Evolutionary conservation across 2,797 vertebrate genomes (phyloP), one percentile per base, ranked within the genome.

Genomic region (Pantherophis vulpinus): DNA sequence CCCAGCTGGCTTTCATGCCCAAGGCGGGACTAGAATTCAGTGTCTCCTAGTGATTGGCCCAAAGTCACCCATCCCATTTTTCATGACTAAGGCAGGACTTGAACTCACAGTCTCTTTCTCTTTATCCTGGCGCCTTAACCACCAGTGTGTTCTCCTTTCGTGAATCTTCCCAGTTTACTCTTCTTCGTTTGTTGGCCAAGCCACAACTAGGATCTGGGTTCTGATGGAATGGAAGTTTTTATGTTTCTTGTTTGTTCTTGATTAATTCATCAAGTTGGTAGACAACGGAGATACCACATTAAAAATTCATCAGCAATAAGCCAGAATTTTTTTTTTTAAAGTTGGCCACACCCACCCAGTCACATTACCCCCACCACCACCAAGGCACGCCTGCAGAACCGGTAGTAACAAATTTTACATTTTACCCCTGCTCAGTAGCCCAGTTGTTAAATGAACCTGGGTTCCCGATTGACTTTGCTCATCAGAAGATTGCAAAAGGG

Each of bases 1-100:
- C n/a, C 13, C n/a, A 70, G 5, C 14, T 1, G 0, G 13, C 13
- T 70, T 70, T 70, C n/a, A 70, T 16, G 14, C 5, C 6, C 0
- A 70, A 70, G n/a, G 66, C 1, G 5, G 14, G n/a, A 70, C 66
- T 32, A 32, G 66, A 16, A 70, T 0, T 70, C 66, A 32, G 0
- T 16, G n/a, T 16, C 66, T 70, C 12, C 14, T 70, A 2, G 2
- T 70, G n/a, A 70, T 70, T 7, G n/a, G 66, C n/a, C n/a, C 16
- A 18, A 70, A 70, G 66, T 37, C 66, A 74, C n/a, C 66, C 66
- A 74, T 16, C n/a, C 27, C 12, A 9, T n/a, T 37, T 74, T 70
- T 32, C 66, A 8, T 37, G 66, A 7, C 66, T 74, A 74, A 7
- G n/a, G 66, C 32, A 37, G 66, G 14, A 32, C n/a, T 18, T 37